Evolutionary conservation across 2,888 invertebrate species (phyloP), one percentile per base, ranked within the genome.

Genomic region (Cordylochernes scorpioides): DNA sequence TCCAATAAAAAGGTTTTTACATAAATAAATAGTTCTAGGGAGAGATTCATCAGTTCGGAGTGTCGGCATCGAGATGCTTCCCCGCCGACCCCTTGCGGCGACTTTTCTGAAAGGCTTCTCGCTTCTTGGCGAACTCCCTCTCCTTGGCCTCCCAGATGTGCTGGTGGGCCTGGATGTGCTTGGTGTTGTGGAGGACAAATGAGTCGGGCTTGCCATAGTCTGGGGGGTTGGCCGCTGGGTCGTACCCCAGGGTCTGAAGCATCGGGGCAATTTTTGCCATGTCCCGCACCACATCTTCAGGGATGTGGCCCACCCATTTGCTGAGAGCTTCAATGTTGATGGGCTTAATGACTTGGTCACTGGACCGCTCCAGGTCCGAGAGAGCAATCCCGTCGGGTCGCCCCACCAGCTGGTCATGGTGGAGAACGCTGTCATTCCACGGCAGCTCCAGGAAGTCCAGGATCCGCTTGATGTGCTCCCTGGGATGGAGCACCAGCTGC

Each of bases 341-440:
- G 9, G 94, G 86, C 49, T 91, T 88, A 54, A 94, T 82, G 46
- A 97, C 88, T 64, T 94, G 94, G 62, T 94, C 91, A 39, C 86
- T 86, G 27, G 88, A 88, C 37, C 88, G 67, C 59, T 94, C 91
- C 52, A 84, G 80, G 86, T 84, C 86, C 58, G 88, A 88, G 29
- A 91, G 62, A 41, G 75, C 75, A 31, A 91, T 78, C 41, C 86
- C 88, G 45, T 86, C 72, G 25, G 77, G 77, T 54, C 74, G 84
- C 58, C 91, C 88, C 52, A 97, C 86, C 53, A 74, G 75, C 50
- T 80, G 74, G 57, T 97, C 86, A 59, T 97, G 97, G 59, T 94
- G 88, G 46, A 97, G 64, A 38, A 97, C 88, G 26, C 77, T 71
- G 42, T 80, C 77, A 58, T 80, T 70, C 94, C 94, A 97, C 19